Base-by-base conservation (phyloP, 2,888 invertebrate species). In the Lobophora halterata region DNA sequence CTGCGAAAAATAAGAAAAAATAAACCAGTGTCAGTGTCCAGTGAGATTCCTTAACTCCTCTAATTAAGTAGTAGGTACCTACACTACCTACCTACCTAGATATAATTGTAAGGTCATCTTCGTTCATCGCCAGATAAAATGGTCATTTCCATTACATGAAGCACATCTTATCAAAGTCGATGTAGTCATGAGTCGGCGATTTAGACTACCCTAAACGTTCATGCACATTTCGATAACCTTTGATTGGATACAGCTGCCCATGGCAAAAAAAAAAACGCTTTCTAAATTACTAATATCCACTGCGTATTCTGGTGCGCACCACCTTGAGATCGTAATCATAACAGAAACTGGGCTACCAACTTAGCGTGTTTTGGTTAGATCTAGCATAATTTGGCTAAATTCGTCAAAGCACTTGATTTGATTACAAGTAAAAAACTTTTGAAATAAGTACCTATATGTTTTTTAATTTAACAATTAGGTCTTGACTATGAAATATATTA, bases 201-300 rank as follows among this genome's bases (percentile, higher is more conserved):
- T 45, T 38, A 24, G 51, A 59, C 76, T 68, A 73, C 81, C 82
- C 83, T 71, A 64, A 67, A 61, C n/a, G n/a, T 66, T 70, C 70
- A 71, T 79, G 79, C 77, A 76, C 75, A 73, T 76, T 79, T 79
- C 70, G 75, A 29, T 43, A 37, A 19, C 19, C 31, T 27, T 35
- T 37, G 43, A 79, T 79, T 76, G 75, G 81, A 78, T 73, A 65
- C 85, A 85, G 83, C 82, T 85, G 86, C 51, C 73, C 69, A 69
- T 74, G 57, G 71, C 76, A 79, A 85, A 77, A 85, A 79, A 85
- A 77, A 85, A 83, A 80, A 72, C 66, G 69, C 77, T 80, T 82
- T 79, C 78, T 75, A 82, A 82, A 82, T 82, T 73, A 77, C 79
- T 65, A 68, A 73, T 73, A 79, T 80, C 69, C 69, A 70, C 58